phyloP scores from a whole-genome alignment of 2,888 invertebrate species.

The Metalampra italica region DNA sequence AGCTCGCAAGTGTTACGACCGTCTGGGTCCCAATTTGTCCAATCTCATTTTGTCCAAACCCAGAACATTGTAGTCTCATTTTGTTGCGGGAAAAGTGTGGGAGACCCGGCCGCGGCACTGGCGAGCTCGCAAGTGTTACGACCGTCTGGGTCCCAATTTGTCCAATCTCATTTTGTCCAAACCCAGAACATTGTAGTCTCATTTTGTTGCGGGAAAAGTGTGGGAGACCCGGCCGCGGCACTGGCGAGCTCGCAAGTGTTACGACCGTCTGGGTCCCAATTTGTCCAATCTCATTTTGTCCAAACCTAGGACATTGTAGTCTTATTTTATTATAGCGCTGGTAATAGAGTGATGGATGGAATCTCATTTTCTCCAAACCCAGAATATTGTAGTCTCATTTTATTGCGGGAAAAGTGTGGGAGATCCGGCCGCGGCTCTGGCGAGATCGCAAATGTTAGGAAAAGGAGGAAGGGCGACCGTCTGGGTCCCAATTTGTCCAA shows the following conservation, averaged over 20 bases:
- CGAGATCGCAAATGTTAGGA: conserved; percentile 1
- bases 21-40: too few species aligned
- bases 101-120: conserved; percentile 28
- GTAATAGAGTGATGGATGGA: conserved; percentile 60
- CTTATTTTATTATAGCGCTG: too few species aligned
- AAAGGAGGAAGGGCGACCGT: too few species aligned
- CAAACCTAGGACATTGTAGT: too few species aligned
- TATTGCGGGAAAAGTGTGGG: conserved; percentile 45
- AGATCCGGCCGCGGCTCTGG: conserved; percentile 23
- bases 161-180: too few species aligned
- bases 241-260: conserved; percentile 6
- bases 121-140: not conserved
- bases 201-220: conserved; percentile 34
- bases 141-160: not conserved
- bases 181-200: too few species aligned
- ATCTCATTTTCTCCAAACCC: conserved; percentile 7
- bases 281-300: too few species aligned
- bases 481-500: too few species aligned
- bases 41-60: too few species aligned
- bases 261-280: not conserved
- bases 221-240: conserved; percentile 38
- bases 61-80: too few species aligned
- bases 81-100: conserved; percentile 43
- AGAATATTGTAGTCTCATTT: too few species aligned
- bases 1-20: not conserved